A percentile compares a stretch with the other conserved stretches of the same genome.
Conservation (phyloP, 2,113 vertebrate species). For the Arenaria interpres region DNA sequence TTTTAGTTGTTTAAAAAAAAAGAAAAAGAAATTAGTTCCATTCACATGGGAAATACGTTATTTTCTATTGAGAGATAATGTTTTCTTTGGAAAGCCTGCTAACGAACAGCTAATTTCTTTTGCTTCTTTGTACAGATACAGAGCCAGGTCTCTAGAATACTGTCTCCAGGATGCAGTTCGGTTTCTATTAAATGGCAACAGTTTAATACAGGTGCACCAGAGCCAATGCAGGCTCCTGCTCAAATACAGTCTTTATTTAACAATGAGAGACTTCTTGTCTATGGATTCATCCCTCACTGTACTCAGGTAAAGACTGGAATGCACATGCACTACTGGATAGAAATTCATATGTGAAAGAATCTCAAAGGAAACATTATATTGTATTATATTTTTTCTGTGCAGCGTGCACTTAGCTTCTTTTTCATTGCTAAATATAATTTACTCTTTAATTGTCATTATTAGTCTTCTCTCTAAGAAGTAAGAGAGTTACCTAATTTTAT, state of each 20-base stretch:
- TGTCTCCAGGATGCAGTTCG: conserved; percentile 80
- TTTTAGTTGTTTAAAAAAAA: neutral
- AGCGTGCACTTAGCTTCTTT: neutral
- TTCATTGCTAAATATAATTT: neutral
- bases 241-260: conserved; percentile 82
- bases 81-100: neutral
- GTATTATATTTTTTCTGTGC: neutral
- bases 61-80: neutral
- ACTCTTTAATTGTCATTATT: neutral
- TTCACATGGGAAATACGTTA: neutral
- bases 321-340: neutral
- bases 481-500: neutral
- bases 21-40: neutral
- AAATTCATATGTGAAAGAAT: neutral
- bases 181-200: conserved; percentile 89
- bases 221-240: conserved; percentile 81
- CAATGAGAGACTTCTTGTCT: conserved; percentile 82
- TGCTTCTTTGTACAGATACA: conserved; percentile 71
- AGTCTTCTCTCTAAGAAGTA: neutral
- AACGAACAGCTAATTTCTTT: neutral
- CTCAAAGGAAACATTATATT: neutral
- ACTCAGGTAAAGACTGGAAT: conserved; percentile 77
- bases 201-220: conserved; percentile 51
- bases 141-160: conserved; percentile 73
- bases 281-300: conserved; percentile 84